A percentile compares a stretch with the other conserved stretches of the same genome.
Conservation (phyloP, 1,140 invertebrate species). For the Whitmania pigra region DNA sequence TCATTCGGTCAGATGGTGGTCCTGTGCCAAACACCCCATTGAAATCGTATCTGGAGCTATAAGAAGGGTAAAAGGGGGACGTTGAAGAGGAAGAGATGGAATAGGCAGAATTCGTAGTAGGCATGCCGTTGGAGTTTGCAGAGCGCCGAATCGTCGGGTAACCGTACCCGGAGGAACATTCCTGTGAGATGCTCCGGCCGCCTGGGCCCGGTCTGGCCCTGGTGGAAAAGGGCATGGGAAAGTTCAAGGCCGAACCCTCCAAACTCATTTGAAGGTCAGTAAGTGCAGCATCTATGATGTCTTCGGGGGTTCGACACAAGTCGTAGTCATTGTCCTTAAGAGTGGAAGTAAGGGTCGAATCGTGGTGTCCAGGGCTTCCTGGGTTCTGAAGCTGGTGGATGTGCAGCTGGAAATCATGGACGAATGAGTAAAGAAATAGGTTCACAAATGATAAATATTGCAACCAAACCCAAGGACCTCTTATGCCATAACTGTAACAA, state of each 20-base stretch:
- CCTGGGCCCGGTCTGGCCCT: too few species aligned
- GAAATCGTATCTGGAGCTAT: neutral
- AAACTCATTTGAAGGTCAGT: constrained; percentile 81
- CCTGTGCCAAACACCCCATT: neutral
- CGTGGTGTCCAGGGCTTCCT: constrained; percentile 50
- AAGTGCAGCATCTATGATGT: constrained; percentile 81
- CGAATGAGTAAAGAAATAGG: too few species aligned
- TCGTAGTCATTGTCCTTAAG: too few species aligned
- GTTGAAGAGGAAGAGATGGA: neutral
- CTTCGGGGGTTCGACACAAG: constrained; percentile 41
- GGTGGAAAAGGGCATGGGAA: constrained; percentile 22
- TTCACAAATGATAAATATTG: too few species aligned
- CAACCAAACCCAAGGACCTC: too few species aligned
- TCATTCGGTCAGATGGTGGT: neutral
- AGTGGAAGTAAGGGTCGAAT: constrained; percentile 22
- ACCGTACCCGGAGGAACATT: too few species aligned
- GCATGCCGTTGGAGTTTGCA: too few species aligned
- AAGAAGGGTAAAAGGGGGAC: neutral
- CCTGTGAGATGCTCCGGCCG: too few species aligned
- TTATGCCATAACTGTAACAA: too few species aligned
- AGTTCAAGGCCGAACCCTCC: constrained; percentile 40
- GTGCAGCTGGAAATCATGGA: constrained; percentile 59
- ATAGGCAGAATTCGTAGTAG: neutral
- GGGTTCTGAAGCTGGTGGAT: constrained; percentile 70
- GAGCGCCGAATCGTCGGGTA: too few species aligned